Percentiles rank a stretch among this genome's conserved stretches.
These are phyloP conservation scores for Pangasius krempfi DNA, from an alignment of 2,797 vertebrate species.

Conservation along the genomic window DNA sequence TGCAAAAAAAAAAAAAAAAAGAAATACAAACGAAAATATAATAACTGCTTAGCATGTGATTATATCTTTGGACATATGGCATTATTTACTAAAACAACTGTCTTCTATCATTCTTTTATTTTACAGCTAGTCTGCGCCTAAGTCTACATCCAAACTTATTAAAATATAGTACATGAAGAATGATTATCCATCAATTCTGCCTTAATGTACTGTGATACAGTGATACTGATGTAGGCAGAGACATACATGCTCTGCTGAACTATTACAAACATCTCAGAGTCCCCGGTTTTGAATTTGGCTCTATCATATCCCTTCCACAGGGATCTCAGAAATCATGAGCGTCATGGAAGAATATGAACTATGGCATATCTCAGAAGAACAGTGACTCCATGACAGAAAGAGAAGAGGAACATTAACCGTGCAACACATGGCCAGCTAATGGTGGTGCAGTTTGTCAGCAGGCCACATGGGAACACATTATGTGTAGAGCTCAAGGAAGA, in stretches of 20 bases:
- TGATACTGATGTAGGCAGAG: neutral
- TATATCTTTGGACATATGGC: neutral
- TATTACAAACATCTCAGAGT: neutral
- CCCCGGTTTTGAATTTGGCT: neutral
- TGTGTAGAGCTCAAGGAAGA: neutral
- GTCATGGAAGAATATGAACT: neutral
- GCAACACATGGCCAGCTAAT: conserved; percentile 24
- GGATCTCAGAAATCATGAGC: neutral
- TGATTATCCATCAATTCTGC: neutral
- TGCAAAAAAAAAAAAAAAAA: neutral
- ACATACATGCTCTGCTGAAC: neutral
- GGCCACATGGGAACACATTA: conserved; percentile 37
- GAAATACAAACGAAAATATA: neutral
- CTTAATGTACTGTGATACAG: neutral
- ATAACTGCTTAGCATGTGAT: neutral
- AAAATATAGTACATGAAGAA: neutral
- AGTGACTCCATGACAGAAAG: conserved; percentile 27
- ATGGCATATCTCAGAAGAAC: conserved; percentile 12
- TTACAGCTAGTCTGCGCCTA: neutral
- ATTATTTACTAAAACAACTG: neutral
- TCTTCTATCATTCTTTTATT: neutral
- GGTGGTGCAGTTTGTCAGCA: conserved; percentile 29
- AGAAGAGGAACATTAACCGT: conserved; percentile 40
- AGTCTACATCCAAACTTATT: neutral
- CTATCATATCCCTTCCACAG: neutral